Conservation (phyloP, 2,888 invertebrate genomes). For the Thumatha senex region DNA sequence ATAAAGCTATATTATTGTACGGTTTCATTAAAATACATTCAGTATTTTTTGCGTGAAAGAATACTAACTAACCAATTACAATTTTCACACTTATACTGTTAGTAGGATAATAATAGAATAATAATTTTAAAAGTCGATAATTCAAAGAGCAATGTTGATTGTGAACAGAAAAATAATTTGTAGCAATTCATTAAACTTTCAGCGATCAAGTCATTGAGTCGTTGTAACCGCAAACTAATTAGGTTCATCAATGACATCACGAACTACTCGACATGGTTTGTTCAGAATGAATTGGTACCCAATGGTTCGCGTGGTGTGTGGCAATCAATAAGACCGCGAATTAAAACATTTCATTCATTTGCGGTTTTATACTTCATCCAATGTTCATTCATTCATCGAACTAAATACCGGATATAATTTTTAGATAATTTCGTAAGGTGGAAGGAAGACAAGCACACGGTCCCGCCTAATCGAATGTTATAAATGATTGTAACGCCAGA, state of each 20-base stretch:
- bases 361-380: slow-evolving; percentile 24
- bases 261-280: slow-evolving; percentile 31
- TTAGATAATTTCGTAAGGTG: not conserved
- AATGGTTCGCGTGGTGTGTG: slow-evolving; percentile 45
- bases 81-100: too few species aligned
- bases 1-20: too few species aligned
- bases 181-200: not conserved
- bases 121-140: too few species aligned
- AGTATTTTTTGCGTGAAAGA: too few species aligned
- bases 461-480: too few species aligned
- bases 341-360: slow-evolving; percentile 21
- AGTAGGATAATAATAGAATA: too few species aligned
- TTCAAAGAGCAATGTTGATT: too few species aligned
- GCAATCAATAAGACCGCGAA: slow-evolving; percentile 22
- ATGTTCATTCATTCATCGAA: slow-evolving; percentile 10
- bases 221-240: slow-evolving; percentile 27
- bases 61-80: too few species aligned
- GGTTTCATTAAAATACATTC: too few species aligned
- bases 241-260: slow-evolving; percentile 26
- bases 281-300: slow-evolving; percentile 32
- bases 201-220: not conserved
- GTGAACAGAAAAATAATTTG: not conserved
- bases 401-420: slow-evolving; percentile 9
- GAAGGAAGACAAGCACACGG: too few species aligned
- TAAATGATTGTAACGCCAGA: too few species aligned